Evolutionary conservation across 2,888 invertebrate genomes (phyloP), one percentile per base, ranked within the genome.

Genomic region (Epirrhoe alternata): DNA sequence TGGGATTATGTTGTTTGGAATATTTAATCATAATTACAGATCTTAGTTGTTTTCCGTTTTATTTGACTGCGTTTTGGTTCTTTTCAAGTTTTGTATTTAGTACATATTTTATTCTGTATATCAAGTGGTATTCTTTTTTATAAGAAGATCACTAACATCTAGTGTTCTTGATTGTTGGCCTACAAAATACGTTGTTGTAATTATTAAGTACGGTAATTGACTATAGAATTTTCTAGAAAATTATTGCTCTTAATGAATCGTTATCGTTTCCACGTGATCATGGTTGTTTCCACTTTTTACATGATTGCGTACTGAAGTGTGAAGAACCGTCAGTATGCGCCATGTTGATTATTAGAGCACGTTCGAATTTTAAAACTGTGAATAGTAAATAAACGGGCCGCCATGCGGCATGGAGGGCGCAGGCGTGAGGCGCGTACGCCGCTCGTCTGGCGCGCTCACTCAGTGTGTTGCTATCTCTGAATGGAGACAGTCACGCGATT

Each of bases 301-400:
- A 64, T 63, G 72, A 70, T 71, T 77, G 72, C 74, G 70, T 72
- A 71, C 66, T 74, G 75, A 74, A 68, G 76, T 78, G 72, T 81
- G 79, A 79, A 81, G 78, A 74, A 78, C 76, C 72, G 68, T 73
- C 68, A 73, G 74, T 74, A 79, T 82, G 81, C 79, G 81, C 82
- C 81, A 83, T 86, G 87, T 85, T 88, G 86, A 86, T 89, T 89
- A 90, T 84, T 88, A 82, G 86, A 90, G 85, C 87, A 88, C 87
- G 86, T 86, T 90, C 78, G 85, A 83, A 87, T 85, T 90, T 89
- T 84, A 84, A 77, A 91, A 90, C 85, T 86, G 86, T 87, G 88
- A 88, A 89, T 89, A 88, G 89, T 90, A 91, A 90, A 90, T 92
- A 92, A 90, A 91, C 89, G 87, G 85, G 83, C 79, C 78, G 84